Conservation (phyloP, 2,888 invertebrate species). For the Chirona hameri region DNA sequence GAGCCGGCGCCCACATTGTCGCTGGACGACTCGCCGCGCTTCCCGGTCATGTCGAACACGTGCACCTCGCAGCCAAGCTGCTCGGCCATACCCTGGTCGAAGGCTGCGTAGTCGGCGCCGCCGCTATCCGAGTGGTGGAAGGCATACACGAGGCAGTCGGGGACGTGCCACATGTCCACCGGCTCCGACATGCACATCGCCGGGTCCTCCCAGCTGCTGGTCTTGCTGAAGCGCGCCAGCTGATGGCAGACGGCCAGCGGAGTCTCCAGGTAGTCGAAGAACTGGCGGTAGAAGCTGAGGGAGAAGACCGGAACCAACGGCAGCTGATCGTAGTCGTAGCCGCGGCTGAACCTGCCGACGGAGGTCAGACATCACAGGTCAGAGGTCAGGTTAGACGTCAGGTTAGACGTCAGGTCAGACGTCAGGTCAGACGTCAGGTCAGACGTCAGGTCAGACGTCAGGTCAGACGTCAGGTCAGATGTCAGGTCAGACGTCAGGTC, state of each 20-base stretch:
- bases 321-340: background rate
- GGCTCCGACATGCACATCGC: background rate
- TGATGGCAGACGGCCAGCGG: background rate
- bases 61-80: constrained; percentile 5
- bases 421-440: too few relatives aligned
- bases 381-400: too few relatives aligned
- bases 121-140: background rate
- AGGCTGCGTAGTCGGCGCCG: background rate
- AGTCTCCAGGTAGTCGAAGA: constrained; percentile 7
- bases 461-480: too few relatives aligned
- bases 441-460: too few relatives aligned
- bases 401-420: too few relatives aligned
- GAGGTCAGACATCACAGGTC: too few relatives aligned
- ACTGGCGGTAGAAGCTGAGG: background rate
- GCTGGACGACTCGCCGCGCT: too few relatives aligned
- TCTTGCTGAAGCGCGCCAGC: background rate
- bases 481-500: too few relatives aligned
- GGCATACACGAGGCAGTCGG: background rate
- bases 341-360: background rate
- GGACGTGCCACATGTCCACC: background rate
- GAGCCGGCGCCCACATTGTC: background rate
- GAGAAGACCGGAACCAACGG: background rate
- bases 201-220: background rate
- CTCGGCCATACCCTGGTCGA: background rate
- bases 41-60: background rate